A percentile compares a stretch with the other conserved stretches of the same genome.
Conservation (phyloP, 1,140 invertebrate species). For the Hesperophylax magnus region DNA sequence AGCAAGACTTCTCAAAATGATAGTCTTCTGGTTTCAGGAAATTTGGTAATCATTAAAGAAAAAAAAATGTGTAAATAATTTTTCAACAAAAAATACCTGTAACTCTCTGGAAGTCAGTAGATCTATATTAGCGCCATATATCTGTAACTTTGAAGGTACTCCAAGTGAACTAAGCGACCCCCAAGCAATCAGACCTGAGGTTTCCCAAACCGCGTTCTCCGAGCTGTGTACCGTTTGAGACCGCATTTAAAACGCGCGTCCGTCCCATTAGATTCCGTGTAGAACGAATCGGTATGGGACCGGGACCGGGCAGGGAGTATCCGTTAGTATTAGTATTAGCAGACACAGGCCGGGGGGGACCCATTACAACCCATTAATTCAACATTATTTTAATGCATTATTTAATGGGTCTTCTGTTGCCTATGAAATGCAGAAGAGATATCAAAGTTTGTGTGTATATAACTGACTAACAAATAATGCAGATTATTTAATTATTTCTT, state of each 20-base stretch:
- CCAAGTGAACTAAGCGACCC: neutral
- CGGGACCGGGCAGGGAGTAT: neutral
- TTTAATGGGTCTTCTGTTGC: neutral
- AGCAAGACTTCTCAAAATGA: too few species aligned
- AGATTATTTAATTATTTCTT: too few species aligned
- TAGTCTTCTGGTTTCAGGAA: too few species aligned
- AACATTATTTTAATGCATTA: neutral
- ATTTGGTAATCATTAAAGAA: too few species aligned
- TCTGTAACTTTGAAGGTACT: too few species aligned
- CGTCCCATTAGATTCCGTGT: constrained; percentile 1
- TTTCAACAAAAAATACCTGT: too few species aligned
- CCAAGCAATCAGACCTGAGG: neutral
- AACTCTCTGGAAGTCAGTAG: too few species aligned
- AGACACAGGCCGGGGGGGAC: too few species aligned
- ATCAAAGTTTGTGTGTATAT: neutral
- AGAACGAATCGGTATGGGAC: neutral
- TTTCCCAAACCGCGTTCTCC: neutral
- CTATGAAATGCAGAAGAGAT: neutral
- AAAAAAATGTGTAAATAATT: too few species aligned
- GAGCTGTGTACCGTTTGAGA: neutral
- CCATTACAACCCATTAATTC: constrained; percentile 17
- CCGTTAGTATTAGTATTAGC: too few species aligned
- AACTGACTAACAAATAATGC: too few species aligned
- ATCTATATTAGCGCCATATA: too few species aligned
- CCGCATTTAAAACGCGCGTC: constrained; percentile 20